Percentiles rank a stretch among this genome's conserved stretches.
phyloP scores from a whole-genome alignment of 2,113 vertebrate genomes.

The Ellobius talpinus region DNA sequence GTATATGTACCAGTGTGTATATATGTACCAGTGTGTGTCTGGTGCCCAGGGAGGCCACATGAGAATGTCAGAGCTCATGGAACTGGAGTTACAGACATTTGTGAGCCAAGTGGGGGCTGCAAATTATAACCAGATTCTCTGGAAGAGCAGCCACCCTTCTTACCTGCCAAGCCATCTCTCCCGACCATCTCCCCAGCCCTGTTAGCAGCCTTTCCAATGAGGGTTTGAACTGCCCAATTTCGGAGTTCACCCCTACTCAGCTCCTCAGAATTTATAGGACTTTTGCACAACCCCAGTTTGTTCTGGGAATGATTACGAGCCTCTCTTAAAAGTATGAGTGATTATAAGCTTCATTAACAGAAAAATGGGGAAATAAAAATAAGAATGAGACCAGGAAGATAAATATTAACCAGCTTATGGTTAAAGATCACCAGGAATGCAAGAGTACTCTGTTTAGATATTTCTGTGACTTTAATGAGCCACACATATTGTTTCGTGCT shows the following conservation, averaged over 20 bases:
- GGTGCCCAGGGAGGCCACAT: not conserved
- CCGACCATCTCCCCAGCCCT: not conserved
- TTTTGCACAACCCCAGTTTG: not conserved
- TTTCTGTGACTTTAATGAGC: not conserved
- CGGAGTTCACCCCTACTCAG: not conserved
- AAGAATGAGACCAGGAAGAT: conserved; percentile 26
- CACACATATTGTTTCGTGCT: conserved; percentile 4
- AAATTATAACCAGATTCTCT: not conserved
- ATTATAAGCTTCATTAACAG: conserved; percentile 26
- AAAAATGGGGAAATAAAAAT: conserved; percentile 41
- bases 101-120: not conserved
- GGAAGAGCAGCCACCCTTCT: not conserved
- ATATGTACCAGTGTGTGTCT: not conserved
- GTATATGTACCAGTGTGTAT: too few species aligned
- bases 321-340: not conserved
- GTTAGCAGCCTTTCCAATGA: not conserved
- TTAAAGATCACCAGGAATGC: not conserved
- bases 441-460: not conserved
- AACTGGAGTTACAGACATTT: not conserved
- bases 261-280: conserved; percentile 30
- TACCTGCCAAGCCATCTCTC: not conserved
- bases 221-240: not conserved
- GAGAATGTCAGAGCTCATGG: not conserved
- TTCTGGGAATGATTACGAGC: not conserved
- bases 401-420: conserved; percentile 12